Percentiles rank a stretch among this genome's conserved stretches.
These are phyloP conservation scores for Drosophila repleta DNA, from an alignment of 1,140 invertebrate genomes.

Conservation along the genomic window DNA sequence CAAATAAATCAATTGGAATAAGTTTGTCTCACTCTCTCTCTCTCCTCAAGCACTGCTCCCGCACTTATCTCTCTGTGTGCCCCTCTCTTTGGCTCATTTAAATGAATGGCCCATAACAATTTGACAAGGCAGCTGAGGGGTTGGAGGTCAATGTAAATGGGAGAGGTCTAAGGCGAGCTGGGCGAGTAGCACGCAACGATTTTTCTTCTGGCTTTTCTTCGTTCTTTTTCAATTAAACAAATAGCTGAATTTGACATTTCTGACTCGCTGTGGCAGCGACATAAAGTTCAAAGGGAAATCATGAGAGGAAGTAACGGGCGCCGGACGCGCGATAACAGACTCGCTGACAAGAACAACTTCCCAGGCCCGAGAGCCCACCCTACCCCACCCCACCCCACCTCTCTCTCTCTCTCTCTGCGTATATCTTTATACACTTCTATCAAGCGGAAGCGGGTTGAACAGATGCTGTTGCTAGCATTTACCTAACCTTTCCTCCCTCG, in stretches of 20 bases:
- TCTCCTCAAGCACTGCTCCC: too few species aligned
- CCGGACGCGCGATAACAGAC: constrained; percentile 59
- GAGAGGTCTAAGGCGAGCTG: too few species aligned
- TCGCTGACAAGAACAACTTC: constrained; percentile 44
- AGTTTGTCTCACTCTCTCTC: too few species aligned
- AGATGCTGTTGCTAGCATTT: constrained; percentile 3
- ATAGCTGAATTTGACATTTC: constrained; percentile 81
- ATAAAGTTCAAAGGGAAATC: constrained; percentile 71
- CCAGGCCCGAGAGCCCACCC: not conserved
- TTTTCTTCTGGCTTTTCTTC: not conserved
- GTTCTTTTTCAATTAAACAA: constrained; percentile 77
- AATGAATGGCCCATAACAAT: constrained; percentile 76
- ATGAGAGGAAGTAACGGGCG: constrained; percentile 70
- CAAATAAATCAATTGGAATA: too few species aligned
- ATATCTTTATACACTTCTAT: constrained; percentile 3
- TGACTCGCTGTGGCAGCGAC: constrained; percentile 24
- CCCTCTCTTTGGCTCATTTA: constrained; percentile 50
- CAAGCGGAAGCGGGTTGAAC: not conserved
- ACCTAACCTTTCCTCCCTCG: not conserved
- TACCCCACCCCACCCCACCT: not conserved
- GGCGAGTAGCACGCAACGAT: not conserved
- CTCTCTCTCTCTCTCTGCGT: not conserved
- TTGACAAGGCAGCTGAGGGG: constrained; percentile 23
- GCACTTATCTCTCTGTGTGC: too few species aligned
- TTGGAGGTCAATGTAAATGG: not conserved